Evolutionary conservation across 1,140 invertebrate species (phyloP).

Genomic region (Achatina immaculata): DNA sequence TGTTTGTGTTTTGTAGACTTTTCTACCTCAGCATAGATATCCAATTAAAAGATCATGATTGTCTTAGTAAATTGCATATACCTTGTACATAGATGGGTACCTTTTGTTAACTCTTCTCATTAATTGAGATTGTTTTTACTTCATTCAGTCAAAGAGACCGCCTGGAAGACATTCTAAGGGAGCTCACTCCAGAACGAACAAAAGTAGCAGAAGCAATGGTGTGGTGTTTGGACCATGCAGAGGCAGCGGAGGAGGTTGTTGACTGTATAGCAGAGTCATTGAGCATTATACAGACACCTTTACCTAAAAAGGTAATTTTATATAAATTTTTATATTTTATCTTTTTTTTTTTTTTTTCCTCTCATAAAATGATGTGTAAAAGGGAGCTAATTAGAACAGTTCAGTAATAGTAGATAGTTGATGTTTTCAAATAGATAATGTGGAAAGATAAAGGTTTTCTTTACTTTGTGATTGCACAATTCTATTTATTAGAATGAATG

Average conservation of each 20-base stretch:
- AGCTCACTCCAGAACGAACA: slow-evolving; percentile 86
- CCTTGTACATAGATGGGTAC: too few species aligned
- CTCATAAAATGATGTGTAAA: background rate
- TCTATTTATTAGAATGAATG: too few species aligned
- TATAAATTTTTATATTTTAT: slow-evolving; percentile 6
- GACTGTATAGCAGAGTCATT: slow-evolving; percentile 83
- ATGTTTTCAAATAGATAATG: background rate
- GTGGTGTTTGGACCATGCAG: slow-evolving; percentile 98
- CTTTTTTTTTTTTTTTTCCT: background rate
- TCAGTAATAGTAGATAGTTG: background rate
- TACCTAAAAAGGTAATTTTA: slow-evolving; percentile 89
- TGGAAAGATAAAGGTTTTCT: background rate
- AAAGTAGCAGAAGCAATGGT: slow-evolving; percentile 89
- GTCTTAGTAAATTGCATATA: too few species aligned
- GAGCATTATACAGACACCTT: slow-evolving; percentile 82
- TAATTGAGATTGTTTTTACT: too few species aligned
- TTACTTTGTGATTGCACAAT: too few species aligned
- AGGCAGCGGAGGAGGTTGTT: slow-evolving; percentile 95
- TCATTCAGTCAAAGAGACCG: slow-evolving; percentile 83
- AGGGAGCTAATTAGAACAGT: too few species aligned
- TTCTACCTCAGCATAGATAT: too few species aligned
- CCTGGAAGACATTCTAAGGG: slow-evolving; percentile 90
- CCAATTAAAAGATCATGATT: too few species aligned
- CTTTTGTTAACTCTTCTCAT: too few species aligned
- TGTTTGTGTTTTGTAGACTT: too few species aligned